These are phyloP conservation scores for Caerostris darwini DNA, from an alignment of 1,140 invertebrate species.

Conservation along the genomic window DNA sequence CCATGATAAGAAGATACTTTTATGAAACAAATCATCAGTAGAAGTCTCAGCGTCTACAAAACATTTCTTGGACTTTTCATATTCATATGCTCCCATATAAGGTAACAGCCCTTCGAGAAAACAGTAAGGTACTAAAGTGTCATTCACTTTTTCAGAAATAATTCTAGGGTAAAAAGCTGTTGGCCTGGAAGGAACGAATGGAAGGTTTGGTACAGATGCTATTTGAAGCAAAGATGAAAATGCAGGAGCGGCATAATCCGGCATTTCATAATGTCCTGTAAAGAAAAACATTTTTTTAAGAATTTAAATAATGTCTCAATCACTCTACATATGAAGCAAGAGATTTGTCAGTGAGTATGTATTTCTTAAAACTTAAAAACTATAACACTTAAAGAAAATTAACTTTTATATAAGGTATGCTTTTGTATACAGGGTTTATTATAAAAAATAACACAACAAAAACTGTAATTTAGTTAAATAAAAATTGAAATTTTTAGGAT, in stretches of 20 bases:
- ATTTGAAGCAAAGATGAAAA: conserved; percentile 84
- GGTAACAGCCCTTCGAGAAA: neutral
- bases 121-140: conserved; percentile 8
- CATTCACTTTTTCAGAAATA: conserved; percentile 30
- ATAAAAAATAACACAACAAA: too few relatives aligned
- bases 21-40: conserved; percentile 37
- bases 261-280: conserved; percentile 89
- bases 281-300: conserved; percentile 46
- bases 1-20: conserved; percentile 15
- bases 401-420: too few relatives aligned
- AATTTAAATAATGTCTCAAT: neutral
- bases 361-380: too few relatives aligned
- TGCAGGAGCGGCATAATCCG: conserved; percentile 83
- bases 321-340: too few relatives aligned
- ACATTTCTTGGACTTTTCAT: neutral
- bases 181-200: neutral
- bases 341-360: too few relatives aligned
- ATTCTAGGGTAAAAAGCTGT: neutral
- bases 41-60: conserved; percentile 34
- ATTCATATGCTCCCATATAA: neutral
- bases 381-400: too few relatives aligned
- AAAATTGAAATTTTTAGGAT: too few relatives aligned
- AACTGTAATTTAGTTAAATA: too few relatives aligned
- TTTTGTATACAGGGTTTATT: too few relatives aligned
- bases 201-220: conserved; percentile 81